These are phyloP conservation scores for Radopholus similis DNA, from an alignment of 1,140 invertebrate genomes.

Conservation along the genomic window DNA sequence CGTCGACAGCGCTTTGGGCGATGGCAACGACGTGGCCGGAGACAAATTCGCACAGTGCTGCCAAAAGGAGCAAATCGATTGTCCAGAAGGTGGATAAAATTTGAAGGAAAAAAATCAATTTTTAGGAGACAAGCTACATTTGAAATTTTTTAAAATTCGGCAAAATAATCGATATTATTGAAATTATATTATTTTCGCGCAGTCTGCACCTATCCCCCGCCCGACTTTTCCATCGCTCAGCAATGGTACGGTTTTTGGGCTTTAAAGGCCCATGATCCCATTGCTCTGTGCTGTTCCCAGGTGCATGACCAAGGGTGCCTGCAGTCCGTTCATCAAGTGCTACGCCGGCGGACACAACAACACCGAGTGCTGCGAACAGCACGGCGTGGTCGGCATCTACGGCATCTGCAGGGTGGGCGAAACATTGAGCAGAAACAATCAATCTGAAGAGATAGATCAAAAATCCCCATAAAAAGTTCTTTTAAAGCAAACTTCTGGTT, in stretches of 20 bases:
- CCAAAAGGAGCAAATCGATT: constrained; percentile 3
- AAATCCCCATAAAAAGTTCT: no score
- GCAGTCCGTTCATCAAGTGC: constrained; percentile 6
- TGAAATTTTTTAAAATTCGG: background rate
- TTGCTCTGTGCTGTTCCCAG: background rate
- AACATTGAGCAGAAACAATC: no score
- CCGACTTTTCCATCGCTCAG: background rate
- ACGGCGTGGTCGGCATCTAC: constrained; percentile 16
- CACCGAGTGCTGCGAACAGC: constrained; percentile 6
- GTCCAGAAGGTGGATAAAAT: background rate
- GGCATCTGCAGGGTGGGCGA: background rate
- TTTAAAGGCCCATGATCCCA: background rate
- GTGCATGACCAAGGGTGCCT: background rate
- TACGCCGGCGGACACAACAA: constrained; percentile 14
- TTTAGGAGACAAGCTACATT: background rate
- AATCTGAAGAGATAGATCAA: no score
- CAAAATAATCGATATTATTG: background rate
- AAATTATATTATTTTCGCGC: background rate
- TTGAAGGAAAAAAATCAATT: background rate
- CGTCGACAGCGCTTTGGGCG: constrained; percentile 22
- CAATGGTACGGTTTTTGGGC: background rate
- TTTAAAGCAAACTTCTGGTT: background rate
- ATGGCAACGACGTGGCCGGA: constrained; percentile 5
- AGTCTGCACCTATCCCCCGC: constrained; percentile 9
- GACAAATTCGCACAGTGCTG: constrained; percentile 11